These are phyloP conservation scores for Heliocidaris tuberculata DNA, from an alignment of 35 echinoderm and acorn worm genomes.

Conservation along the genomic window DNA sequence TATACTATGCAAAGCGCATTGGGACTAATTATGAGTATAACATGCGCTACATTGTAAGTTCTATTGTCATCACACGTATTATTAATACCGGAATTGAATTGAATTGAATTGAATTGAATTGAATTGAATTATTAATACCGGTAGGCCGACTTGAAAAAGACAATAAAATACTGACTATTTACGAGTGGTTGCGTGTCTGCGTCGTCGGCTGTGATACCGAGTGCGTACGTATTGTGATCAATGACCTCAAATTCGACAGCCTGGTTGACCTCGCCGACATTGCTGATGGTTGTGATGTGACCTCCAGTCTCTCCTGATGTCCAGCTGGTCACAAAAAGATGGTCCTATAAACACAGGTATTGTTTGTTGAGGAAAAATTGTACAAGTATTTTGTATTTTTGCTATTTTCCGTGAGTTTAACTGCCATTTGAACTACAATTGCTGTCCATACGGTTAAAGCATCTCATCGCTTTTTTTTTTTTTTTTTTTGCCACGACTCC, in stretches of 20 bases:
- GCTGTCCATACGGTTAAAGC: no score
- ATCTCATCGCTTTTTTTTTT: no score
- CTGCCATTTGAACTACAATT: no score
- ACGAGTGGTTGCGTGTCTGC: constrained; percentile 30
- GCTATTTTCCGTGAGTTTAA: no score
- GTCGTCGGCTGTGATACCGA: constrained; percentile 51
- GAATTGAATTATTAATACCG: no score
- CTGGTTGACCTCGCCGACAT: neutral
- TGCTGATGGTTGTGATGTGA: constrained; percentile 30
- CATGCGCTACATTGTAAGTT: no score
- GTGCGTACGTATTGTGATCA: constrained; percentile 24
- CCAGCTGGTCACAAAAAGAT: constrained; percentile 51
- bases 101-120: no score
- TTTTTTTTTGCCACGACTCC: no score
- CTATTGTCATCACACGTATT: no score
- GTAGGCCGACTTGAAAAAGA: no score
- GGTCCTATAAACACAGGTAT: constrained; percentile 19
- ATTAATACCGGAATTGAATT: no score
- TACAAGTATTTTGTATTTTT: neutral
- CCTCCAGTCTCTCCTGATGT: constrained; percentile 28
- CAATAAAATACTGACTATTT: neutral
- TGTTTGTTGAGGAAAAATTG: neutral
- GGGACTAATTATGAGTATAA: neutral
- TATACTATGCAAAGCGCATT: no score
- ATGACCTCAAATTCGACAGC: constrained; percentile 4